A percentile compares a stretch with the other conserved stretches of the same genome.
Evolutionary conservation across 2,888 invertebrate species (phyloP).

Genomic region (Panopea generosa): DNA sequence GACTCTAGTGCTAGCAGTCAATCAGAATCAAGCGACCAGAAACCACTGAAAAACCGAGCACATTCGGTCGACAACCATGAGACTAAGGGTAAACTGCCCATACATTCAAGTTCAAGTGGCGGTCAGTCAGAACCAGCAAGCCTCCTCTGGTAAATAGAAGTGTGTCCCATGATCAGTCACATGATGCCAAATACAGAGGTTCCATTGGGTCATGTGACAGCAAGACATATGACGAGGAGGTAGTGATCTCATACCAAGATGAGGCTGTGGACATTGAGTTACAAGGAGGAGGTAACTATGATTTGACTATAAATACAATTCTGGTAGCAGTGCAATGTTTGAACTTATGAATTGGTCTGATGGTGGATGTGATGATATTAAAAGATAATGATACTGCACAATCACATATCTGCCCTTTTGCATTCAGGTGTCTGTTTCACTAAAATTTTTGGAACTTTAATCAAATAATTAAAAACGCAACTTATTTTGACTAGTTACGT

Average conservation of each 20-base stretch:
- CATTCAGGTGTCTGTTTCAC: too few relatives aligned
- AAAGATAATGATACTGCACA: too few relatives aligned
- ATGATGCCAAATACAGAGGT: constrained; percentile 45
- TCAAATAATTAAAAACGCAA: too few relatives aligned
- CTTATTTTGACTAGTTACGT: too few relatives aligned
- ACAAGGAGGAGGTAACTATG: constrained; percentile 47
- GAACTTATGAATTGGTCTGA: too few relatives aligned
- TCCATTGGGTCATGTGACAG: constrained; percentile 60
- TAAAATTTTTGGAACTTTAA: too few relatives aligned
- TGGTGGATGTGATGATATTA: too few relatives aligned
- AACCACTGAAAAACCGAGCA: not conserved
- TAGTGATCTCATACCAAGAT: constrained; percentile 62
- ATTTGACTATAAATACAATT: too few relatives aligned
- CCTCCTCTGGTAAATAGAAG: constrained; percentile 19
- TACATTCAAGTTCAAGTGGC: constrained; percentile 1
- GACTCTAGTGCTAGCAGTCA: not conserved
- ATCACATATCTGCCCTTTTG: too few relatives aligned
- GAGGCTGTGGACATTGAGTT: constrained; percentile 65
- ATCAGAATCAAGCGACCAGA: too few relatives aligned
- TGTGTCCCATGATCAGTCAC: constrained; percentile 36
- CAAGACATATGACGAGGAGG: constrained; percentile 58
- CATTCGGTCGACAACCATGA: constrained; percentile 1
- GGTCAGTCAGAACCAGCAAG: constrained; percentile 1
- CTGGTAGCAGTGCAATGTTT: too few relatives aligned
- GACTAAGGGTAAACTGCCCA: constrained; percentile 27